These are phyloP conservation scores for Seriola quinqueradiata DNA, from an alignment of 2,113 vertebrate genomes.

Conservation along the genomic window DNA sequence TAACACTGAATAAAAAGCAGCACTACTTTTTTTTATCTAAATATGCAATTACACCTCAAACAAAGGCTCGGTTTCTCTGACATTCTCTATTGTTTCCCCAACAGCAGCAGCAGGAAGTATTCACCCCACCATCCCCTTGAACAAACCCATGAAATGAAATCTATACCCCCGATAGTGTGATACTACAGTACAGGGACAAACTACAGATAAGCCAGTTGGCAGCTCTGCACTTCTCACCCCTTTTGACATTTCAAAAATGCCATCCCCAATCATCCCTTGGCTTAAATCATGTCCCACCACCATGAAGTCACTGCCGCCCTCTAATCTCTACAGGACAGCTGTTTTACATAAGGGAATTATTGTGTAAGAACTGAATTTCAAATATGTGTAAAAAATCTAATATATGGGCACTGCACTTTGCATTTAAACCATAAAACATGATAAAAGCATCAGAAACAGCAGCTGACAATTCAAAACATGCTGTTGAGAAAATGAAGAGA, in stretches of 20 bases:
- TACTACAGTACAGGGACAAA: constrained; percentile 21
- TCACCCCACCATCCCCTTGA: neutral
- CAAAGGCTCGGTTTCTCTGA: neutral
- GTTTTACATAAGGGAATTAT: constrained; percentile 25
- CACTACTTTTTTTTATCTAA: constrained; percentile 22
- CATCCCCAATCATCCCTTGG: constrained; percentile 52
- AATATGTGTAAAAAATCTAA: neutral
- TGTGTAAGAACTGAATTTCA: neutral
- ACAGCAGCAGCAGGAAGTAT: constrained; percentile 9
- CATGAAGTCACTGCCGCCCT: constrained; percentile 28
- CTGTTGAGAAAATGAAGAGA: neutral
- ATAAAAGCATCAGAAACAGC: neutral
- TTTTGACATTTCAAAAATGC: constrained; percentile 73
- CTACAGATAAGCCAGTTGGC: constrained; percentile 57
- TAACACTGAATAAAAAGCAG: neutral
- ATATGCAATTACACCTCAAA: constrained; percentile 32
- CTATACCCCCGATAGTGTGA: constrained; percentile 36
- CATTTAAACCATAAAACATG: neutral
- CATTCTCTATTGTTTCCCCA: constrained; percentile 10
- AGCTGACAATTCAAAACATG: neutral
- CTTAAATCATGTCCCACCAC: constrained; percentile 51
- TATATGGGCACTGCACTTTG: neutral
- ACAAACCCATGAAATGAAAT: constrained; percentile 40
- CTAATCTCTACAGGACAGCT: constrained; percentile 48
- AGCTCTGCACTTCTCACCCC: constrained; percentile 55